phyloP scores from a whole-genome alignment of 2,113 vertebrate genomes.

The Chinchilla lanigera region DNA sequence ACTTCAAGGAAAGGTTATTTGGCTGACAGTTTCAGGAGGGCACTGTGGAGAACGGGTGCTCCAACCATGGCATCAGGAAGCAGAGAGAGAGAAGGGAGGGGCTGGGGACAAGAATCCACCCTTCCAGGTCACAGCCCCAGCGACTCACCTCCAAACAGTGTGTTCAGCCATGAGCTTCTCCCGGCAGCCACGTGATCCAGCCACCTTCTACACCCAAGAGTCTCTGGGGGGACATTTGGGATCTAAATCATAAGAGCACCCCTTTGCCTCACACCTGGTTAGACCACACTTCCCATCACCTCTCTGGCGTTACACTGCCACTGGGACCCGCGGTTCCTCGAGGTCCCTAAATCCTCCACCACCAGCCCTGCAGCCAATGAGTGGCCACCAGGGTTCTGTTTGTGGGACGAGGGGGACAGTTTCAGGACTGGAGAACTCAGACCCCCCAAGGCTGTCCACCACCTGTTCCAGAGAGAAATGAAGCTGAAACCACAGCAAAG shows the following conservation, averaged over 20 bases:
- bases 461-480: neutral
- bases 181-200: neutral
- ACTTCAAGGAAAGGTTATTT: neutral
- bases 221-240: neutral
- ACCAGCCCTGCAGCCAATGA: neutral
- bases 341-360: neutral
- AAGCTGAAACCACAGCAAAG: neutral
- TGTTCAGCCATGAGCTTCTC: neutral
- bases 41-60: neutral
- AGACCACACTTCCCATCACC: neutral
- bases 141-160: neutral
- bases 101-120: neutral
- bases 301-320: neutral
- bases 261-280: neutral
- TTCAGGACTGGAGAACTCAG: neutral
- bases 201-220: neutral
- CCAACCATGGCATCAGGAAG: neutral
- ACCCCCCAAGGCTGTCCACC: neutral
- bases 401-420: neutral
- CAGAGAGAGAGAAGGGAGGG: neutral
- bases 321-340: neutral
- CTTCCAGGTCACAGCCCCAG: neutral
- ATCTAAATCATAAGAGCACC: neutral
- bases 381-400: neutral
- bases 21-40: neutral